Evolutionary conservation across 2,797 vertebrate species (phyloP).

Genomic region (Enteromius unitaeniatus): DNA sequence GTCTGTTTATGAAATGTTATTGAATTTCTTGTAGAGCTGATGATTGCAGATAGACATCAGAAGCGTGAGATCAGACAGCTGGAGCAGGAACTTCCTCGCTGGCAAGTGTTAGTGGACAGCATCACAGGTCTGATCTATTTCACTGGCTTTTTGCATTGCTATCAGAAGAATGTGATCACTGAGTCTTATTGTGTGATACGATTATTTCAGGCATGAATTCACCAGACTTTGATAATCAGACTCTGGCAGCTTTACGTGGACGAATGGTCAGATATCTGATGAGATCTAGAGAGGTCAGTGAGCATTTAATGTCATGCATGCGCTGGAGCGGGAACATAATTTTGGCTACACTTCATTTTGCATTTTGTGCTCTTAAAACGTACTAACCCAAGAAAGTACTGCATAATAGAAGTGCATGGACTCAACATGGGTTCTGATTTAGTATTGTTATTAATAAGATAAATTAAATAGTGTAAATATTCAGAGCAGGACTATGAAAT

Average conservation of each 20-base stretch:
- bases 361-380: neutral
- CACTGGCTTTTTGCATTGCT: neutral
- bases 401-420: neutral
- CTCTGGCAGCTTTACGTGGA: conserved; percentile 90
- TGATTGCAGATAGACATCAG: conserved; percentile 93
- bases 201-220: conserved; percentile 89
- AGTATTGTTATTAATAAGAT: neutral
- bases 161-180: neutral
- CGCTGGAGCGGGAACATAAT: neutral
- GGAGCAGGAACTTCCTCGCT: conserved; percentile 93
- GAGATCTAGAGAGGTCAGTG: conserved; percentile 90
- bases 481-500: neutral
- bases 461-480: neutral
- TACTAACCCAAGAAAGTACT: too few species aligned
- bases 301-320: neutral
- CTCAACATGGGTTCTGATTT: neutral
- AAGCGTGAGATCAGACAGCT: conserved; percentile 94
- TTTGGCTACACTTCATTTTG: neutral
- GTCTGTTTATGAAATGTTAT: neutral
- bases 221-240: conserved; percentile 96
- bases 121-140: conserved; percentile 84
- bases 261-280: conserved; percentile 97
- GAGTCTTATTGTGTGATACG: neutral
- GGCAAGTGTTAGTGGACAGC: conserved; percentile 95
- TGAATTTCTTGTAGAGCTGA: conserved; percentile 81